Evolutionary conservation across 2,888 invertebrate species (phyloP), one percentile per base, ranked within the genome.

Genomic region (Cataglyphis rosenhaueri): DNA sequence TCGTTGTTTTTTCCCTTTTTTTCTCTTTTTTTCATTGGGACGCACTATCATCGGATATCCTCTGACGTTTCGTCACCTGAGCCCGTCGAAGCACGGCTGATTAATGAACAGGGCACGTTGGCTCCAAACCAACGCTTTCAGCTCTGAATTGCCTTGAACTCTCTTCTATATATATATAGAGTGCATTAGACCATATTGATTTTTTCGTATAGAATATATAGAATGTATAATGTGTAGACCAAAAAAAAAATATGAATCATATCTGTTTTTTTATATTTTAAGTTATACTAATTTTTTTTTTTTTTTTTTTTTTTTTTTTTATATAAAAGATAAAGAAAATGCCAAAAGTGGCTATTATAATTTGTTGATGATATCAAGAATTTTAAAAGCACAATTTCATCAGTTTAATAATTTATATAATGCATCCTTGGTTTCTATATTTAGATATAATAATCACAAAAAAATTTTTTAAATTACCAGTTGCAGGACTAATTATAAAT

Each of bases 111-210:
- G 21, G 35, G 32, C 10, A 35, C 3, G 12, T 38, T 38, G 55
- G 6, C 15, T 3, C 25, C 21, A 52, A 48, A n/a, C n/a, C n/a
- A 52, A 18, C 18, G n/a, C 35, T 65, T 48, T 18, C n/a, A 3
- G 38, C n/a, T 38, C 29, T 21, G n/a, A 6, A 21, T 44, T 5
- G 25, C 10, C n/a, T 55, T 55, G 4, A 59, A n/a, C 21, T 74
- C 21, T 74, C 21, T 62, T 44, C 1, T 5, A 12, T 8, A 12
- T 41, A 15, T 44, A 41, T 68, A 21, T 21, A 57, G 18, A 41
- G 9, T n/a, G 1, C 32, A 73, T 73, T 61, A 61, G 41, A 38
- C 6, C 12, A 21, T 70, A 75, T 75, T 66, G 75, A 68, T 68
- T 38, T 76, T 75, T 52, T 44, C 9, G 6, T 29, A 21, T n/a